Base-by-base conservation (phyloP, 2,888 invertebrate species). In the Drosophila lacicola region DNA sequence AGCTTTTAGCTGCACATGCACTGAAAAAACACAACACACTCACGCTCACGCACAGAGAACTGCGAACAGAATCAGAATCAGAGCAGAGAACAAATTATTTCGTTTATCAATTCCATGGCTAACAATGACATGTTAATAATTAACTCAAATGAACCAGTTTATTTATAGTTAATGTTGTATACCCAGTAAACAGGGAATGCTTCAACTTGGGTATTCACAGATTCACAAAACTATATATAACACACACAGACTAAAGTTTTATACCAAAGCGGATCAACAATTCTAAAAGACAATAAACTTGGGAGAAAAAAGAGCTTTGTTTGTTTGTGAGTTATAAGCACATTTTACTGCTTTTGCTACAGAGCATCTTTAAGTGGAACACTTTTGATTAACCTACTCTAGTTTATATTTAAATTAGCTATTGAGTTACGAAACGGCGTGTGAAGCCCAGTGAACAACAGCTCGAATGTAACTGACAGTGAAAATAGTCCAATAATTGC, bases 51-150 rank as follows among this genome's bases (percentile, higher is more conserved):
- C 13, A 45, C 13, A 34, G 13, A 25, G 21, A 54, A 34, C 21
- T 33, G 39, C 25, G 21, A 62, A 49, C 41, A 21, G 34, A 46
- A 41, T 45, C 50, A 64, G 41, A 70, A 57, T 56, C 53, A 56
- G 66, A 50, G 56, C 60, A 55, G 51, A 50, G 42, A 65, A 42
- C 13, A 46, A 50, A 55, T 72, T 55, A 67, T 53, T 77, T 46
- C 50, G 60, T 49, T 69, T 71, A 53, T 69, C 74, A 77, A 70
- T 74, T 67, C 54, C 53, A 46, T 45, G 67, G 66, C 57, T 55
- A 70, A 83, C 81, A 78, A 74, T 54, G 62, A 55, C 70, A 60
- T 53, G 63, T 51, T 67, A 58, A 86, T 77, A 86, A 81, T 80
- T 86, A 74, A 73, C 49, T 69, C 53, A 60, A 76, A 67, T 67